phyloP scores from a whole-genome alignment of 2,113 vertebrate genomes.

The Mormyrus iriodes region DNA sequence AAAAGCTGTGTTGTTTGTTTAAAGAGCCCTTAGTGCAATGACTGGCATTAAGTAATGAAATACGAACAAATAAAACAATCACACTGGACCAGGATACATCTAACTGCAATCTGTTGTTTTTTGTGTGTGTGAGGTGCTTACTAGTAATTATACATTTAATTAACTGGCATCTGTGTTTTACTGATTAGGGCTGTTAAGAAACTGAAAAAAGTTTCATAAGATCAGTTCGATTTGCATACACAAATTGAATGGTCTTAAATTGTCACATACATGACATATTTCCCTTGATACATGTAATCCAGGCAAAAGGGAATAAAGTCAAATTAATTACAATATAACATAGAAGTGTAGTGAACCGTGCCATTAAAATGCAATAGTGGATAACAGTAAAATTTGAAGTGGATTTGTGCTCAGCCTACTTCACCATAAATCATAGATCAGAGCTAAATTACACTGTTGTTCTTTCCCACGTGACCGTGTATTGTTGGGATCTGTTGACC shows the following conservation, averaged over 20 bases:
- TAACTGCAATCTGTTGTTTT: not conserved
- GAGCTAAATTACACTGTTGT: not conserved
- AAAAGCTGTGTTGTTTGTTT: not conserved
- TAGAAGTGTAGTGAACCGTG: not conserved
- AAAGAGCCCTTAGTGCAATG: not conserved
- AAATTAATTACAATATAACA: not conserved
- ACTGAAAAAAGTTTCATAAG: not conserved
- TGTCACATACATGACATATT: not conserved
- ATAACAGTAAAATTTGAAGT: not conserved
- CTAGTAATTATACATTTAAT: not conserved
- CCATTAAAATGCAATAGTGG: not conserved
- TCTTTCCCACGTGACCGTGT: not conserved
- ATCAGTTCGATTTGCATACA: not conserved
- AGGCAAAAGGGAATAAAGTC: not conserved
- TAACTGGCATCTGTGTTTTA: not conserved
- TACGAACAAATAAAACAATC: not conserved
- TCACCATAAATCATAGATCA: constrained; percentile 4
- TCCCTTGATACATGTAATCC: not conserved
- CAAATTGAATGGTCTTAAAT: not conserved
- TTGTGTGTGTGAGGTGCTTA: not conserved
- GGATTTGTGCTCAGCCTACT: not conserved
- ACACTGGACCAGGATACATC: not conserved
- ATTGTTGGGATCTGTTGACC: not conserved
- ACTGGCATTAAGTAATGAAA: not conserved
- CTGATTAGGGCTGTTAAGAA: not conserved